Base-by-base conservation (phyloP, 2,113 vertebrate species). In the Toxotes jaculatrix region DNA sequence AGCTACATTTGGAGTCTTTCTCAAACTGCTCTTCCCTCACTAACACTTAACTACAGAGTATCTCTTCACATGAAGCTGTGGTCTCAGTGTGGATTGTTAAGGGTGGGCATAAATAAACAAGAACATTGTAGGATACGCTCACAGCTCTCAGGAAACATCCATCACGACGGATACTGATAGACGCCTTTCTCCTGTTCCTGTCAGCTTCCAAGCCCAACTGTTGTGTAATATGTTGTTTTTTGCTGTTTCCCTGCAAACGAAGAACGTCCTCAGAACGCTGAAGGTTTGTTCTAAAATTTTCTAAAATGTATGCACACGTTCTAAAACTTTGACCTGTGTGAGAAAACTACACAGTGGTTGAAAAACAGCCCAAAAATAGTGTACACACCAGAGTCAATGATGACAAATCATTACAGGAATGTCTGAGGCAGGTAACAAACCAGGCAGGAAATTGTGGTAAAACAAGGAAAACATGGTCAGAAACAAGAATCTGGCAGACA, bases 161-260 rank as follows among this genome's bases (percentile, higher is more conserved):
- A 61, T 88, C 71, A 82, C 27, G 66, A 82, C 31, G 3, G 51
- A 74, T 70, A 56, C 78, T 71, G 64, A 84, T 82, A 62, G 51
- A 84, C 42, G 81, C 68, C 81, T 81, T 27, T 74, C 82, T 71
- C 42, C 45, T 78, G 77, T 74, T 81, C 69, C 55, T 84, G 68
- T 65, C 74, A 81, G 77, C 51, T 77, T 45, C 21, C n/a, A 14
- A 63, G 56, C 34, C 9, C 55, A 80, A 51, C 49, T 59, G 34
- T 84, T 87, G 72, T 72, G 61, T 80, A 66, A 83, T 43, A 23
- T 65, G 53, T 74, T 86, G 34, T 70, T 61, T 73, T 27, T 74
- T 77, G 23, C 67, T 8, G 45, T 65, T 70, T 65, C 64, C 36
- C 36, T 66, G 34, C 27, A 65, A 55, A 55, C 59, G 14, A 40